Evolutionary conservation across 1,140 invertebrate genomes (phyloP).

Genomic region (Tetramorium alpestre): DNA sequence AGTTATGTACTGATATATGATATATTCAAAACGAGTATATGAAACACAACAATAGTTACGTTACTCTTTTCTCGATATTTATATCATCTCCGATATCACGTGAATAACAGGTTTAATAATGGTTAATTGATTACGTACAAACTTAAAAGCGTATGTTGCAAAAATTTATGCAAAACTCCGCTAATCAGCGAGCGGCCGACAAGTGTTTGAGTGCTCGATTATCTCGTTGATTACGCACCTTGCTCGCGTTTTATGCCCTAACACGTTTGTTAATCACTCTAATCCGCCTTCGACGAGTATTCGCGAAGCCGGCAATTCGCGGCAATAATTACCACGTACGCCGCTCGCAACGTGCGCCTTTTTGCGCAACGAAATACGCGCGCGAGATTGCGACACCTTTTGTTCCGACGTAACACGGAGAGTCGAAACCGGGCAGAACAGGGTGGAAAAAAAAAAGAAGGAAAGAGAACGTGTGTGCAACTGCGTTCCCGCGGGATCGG

Average conservation of each 20-base stretch:
- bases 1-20: background rate
- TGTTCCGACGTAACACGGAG: background rate
- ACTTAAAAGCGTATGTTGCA: background rate
- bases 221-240: conserved; percentile 40
- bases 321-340: conserved; percentile 16
- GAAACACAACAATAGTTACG: background rate
- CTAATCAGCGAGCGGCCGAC: conserved; percentile 2
- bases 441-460: conserved; percentile 20
- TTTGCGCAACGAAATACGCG: background rate
- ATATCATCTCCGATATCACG: background rate
- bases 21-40: conserved; percentile 11
- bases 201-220: background rate
- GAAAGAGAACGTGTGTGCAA: conserved; percentile 77
- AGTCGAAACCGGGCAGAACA: background rate
- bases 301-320: background rate
- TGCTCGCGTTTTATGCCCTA: background rate
- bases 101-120: background rate
- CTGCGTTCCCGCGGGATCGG: conserved; percentile 80
- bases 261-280: conserved; percentile 39
- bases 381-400: conserved; percentile 15
- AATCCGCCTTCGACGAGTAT: conserved; percentile 35
- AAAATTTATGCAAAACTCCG: conserved; percentile 15
- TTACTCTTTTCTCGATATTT: background rate
- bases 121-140: background rate
- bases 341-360: background rate